Percentiles rank a stretch among this genome's conserved stretches.
phyloP scores from a whole-genome alignment of 2,113 vertebrate species.

The Poeciliopsis occidentalis region DNA sequence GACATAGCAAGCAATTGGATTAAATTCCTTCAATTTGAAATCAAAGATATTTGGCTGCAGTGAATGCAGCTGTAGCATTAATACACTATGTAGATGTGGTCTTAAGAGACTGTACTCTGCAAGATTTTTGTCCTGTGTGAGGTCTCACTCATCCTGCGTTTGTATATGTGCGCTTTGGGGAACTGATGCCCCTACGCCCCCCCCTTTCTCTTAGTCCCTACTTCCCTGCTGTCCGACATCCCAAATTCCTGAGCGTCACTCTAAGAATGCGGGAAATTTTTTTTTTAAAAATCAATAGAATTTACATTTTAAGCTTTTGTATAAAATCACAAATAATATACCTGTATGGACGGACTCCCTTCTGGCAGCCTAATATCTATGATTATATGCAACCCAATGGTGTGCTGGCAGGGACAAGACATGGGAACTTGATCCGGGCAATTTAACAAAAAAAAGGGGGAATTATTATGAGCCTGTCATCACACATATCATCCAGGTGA shows the following conservation, averaged over 20 bases:
- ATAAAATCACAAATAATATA: constrained; percentile 8
- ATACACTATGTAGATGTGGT: constrained; percentile 51
- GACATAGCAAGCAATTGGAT: constrained; percentile 7
- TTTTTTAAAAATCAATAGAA: constrained; percentile 10
- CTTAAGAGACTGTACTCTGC: constrained; percentile 11
- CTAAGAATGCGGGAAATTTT: not conserved
- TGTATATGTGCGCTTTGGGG: too few species aligned
- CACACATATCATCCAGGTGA: constrained; percentile 59
- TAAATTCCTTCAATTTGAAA: constrained; percentile 20
- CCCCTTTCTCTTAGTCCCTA: too few species aligned
- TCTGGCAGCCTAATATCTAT: not conserved
- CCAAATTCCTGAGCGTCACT: too few species aligned
- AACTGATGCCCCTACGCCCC: too few species aligned
- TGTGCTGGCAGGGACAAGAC: constrained; percentile 1
- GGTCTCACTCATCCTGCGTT: too few species aligned
- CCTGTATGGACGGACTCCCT: not conserved
- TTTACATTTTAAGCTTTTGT: not conserved
- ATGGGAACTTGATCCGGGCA: constrained; percentile 18
- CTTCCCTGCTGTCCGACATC: too few species aligned
- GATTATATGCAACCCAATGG: constrained; percentile 1
- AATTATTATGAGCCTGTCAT: constrained; percentile 44
- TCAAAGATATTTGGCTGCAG: constrained; percentile 13
- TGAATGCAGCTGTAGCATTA: constrained; percentile 9
- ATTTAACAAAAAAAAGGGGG: constrained; percentile 39
- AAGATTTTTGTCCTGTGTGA: too few species aligned